These are phyloP conservation scores for Chirona hameri DNA, from an alignment of 2,888 invertebrate species.

Conservation along the genomic window DNA sequence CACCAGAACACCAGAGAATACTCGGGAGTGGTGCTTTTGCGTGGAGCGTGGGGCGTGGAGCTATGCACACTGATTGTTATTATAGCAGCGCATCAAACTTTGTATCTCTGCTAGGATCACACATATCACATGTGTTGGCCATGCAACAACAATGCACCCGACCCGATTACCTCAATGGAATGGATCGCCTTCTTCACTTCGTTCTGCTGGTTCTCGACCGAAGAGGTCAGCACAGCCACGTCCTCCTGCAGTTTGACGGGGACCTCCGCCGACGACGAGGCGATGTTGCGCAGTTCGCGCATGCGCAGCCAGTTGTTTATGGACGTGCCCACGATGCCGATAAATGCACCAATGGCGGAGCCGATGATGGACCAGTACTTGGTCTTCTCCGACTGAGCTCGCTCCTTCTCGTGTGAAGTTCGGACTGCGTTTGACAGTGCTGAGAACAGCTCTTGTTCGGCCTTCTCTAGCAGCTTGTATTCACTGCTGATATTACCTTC, in stretches of 20 bases:
- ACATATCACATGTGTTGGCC: no score
- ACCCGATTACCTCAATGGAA: neutral
- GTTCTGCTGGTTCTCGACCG: neutral
- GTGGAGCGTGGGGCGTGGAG: no score
- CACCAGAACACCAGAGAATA: no score
- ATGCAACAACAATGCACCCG: no score
- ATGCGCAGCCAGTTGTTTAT: slow-evolving; percentile 63
- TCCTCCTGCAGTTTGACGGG: neutral
- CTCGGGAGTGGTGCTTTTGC: no score
- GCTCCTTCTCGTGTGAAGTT: slow-evolving; percentile 76
- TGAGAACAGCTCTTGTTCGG: slow-evolving; percentile 71
- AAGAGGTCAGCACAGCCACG: neutral
- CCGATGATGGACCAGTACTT: slow-evolving; percentile 72
- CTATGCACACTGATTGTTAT: no score
- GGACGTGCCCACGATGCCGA: slow-evolving; percentile 63
- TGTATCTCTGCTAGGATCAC: no score
- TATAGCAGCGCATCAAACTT: no score
- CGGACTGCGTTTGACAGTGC: slow-evolving; percentile 70
- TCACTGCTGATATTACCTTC: slow-evolving; percentile 52
- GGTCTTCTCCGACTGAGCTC: slow-evolving; percentile 61
- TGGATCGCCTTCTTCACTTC: neutral
- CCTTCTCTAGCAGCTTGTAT: slow-evolving; percentile 63
- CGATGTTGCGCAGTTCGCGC: slow-evolving; percentile 60
- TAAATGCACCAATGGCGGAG: slow-evolving; percentile 59
- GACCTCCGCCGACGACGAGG: slow-evolving; percentile 23